A percentile compares a stretch with the other conserved stretches of the same genome.
phyloP scores from a whole-genome alignment of 1,140 invertebrate species.

The Cardiocondyla obscurior region DNA sequence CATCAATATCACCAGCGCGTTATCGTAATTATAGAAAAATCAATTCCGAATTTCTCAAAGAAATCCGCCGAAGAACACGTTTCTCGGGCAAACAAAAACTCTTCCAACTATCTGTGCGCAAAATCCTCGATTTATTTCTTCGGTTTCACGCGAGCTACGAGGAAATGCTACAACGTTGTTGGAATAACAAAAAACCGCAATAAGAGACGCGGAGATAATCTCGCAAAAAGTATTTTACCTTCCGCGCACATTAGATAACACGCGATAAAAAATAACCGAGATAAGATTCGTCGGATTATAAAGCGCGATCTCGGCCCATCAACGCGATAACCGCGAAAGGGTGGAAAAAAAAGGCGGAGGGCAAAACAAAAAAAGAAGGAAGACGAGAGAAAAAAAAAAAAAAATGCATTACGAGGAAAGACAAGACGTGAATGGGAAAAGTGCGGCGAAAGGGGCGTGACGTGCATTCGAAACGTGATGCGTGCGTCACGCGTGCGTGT shows the following conservation, averaged over 20 bases:
- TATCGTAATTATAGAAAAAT: conserved; percentile 22
- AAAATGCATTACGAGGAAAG: not conserved
- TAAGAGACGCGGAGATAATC: not conserved
- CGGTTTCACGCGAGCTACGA: no score
- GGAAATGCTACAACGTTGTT: no score
- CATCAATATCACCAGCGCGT: conserved; percentile 8
- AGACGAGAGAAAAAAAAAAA: not conserved
- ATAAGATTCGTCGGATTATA: conserved; percentile 28
- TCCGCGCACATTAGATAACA: no score
- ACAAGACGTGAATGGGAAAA: conserved; percentile 1
- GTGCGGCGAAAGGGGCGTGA: conserved; percentile 57
- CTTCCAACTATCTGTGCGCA: not conserved
- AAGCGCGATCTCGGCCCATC: not conserved
- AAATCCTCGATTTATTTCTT: no score
- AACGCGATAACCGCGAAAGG: no score
- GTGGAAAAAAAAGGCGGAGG: not conserved
- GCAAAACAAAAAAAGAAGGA: not conserved
- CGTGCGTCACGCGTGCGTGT: not conserved
- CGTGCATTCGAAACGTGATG: conserved; percentile 61
- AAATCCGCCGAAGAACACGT: not conserved
- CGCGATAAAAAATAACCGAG: conserved; percentile 26
- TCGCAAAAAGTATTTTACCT: not conserved
- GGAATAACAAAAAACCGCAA: not conserved
- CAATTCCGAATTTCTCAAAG: conserved; percentile 19
- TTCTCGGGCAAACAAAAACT: not conserved